Percentiles rank a stretch among this genome's conserved stretches.
phyloP scores from a whole-genome alignment of 2,113 vertebrate species.

The Chloropsis cyanopogon region DNA sequence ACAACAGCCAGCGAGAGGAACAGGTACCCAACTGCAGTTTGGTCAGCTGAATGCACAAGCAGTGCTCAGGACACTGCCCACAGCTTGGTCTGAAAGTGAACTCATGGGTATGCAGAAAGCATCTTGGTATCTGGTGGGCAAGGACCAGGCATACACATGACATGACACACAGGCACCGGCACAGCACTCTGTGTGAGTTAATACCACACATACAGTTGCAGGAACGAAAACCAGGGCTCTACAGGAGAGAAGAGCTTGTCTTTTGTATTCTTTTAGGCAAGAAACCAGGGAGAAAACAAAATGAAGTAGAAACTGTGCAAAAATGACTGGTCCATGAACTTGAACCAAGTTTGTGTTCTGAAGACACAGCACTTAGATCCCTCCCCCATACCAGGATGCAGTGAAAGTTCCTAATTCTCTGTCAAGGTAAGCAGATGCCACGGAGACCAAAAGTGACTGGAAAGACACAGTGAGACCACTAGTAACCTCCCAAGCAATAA shows the following conservation, averaged over 20 bases:
- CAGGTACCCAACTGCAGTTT: not conserved
- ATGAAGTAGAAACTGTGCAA: not conserved
- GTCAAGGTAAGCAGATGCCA: not conserved
- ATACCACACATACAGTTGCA: accelerated
- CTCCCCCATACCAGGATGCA: not conserved
- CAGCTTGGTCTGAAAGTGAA: not conserved
- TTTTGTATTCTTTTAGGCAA: not conserved
- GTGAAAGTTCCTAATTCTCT: not conserved
- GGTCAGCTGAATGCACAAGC: not conserved
- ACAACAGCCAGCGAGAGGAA: not conserved
- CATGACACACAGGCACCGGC: accelerated
- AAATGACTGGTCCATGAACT: not conserved
- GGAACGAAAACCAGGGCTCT: not conserved
- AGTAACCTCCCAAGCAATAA: not conserved
- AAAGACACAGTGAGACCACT: not conserved
- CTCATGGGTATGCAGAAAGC: not conserved
- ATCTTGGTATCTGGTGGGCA: not conserved
- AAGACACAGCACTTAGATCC: not conserved
- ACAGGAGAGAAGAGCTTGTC: not conserved
- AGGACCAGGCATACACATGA: not conserved
- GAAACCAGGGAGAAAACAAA: not conserved
- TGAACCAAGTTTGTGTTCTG: not conserved
- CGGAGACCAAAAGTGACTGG: not conserved
- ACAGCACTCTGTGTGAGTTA: not conserved
- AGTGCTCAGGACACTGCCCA: not conserved